phyloP scores from a whole-genome alignment of 2,888 invertebrate species.

The Celastrina argiolus region DNA sequence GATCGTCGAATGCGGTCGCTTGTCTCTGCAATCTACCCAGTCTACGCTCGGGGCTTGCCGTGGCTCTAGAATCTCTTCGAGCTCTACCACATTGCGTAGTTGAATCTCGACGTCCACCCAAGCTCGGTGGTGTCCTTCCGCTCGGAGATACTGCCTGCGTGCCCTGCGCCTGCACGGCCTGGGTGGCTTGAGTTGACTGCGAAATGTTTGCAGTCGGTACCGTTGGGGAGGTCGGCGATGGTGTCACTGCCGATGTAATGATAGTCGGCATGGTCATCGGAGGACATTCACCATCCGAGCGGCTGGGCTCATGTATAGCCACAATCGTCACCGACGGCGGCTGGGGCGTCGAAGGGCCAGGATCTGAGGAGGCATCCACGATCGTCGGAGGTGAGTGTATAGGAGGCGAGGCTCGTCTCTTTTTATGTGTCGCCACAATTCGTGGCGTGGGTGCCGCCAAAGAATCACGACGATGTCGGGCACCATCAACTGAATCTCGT shows the following conservation, averaged over 20 bases:
- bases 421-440: slow-evolving; percentile 80
- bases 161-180: slow-evolving; percentile 41
- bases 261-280: slow-evolving; percentile 84
- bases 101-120: slow-evolving; percentile 85
- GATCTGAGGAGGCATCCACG: slow-evolving; percentile 81
- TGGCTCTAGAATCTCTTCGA: slow-evolving; percentile 81
- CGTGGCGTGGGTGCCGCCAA: slow-evolving; percentile 78
- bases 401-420: slow-evolving; percentile 67
- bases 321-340: slow-evolving; percentile 68
- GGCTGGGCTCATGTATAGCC: slow-evolving; percentile 67
- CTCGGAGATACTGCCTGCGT: slow-evolving; percentile 54
- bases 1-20: slow-evolving; percentile 93
- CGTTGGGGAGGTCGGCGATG: slow-evolving; percentile 88
- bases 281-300: slow-evolving; percentile 81
- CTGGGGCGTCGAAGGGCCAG: slow-evolving; percentile 74
- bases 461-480: slow-evolving; percentile 84
- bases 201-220: slow-evolving; percentile 47
- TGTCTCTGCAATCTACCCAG: slow-evolving; percentile 88
- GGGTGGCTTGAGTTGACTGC: slow-evolving; percentile 50
- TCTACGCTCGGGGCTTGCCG: slow-evolving; percentile 82
- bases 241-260: slow-evolving; percentile 89
- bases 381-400: slow-evolving; percentile 70
- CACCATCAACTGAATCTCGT: slow-evolving; percentile 83
- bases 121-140: slow-evolving; percentile 63
- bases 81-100: slow-evolving; percentile 89